Evolutionary conservation across 2,797 vertebrate species (phyloP).

Genomic region (Rhabdomys pumilio): DNA sequence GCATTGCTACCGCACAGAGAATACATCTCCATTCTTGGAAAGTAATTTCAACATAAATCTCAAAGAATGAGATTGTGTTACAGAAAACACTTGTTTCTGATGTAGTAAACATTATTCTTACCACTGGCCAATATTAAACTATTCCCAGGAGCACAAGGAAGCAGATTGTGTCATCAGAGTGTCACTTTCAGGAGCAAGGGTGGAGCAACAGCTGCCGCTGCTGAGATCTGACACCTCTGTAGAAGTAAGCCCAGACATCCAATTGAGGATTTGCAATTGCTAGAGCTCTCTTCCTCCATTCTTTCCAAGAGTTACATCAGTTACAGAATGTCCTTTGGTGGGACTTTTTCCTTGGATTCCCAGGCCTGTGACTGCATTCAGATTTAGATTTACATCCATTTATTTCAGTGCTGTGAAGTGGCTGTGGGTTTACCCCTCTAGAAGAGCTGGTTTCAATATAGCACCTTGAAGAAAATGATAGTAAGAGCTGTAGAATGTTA

Average conservation of each 20-base stretch:
- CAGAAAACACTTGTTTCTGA: constrained; percentile 3
- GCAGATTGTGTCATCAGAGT: background rate
- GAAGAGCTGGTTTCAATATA: background rate
- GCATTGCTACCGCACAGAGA: background rate
- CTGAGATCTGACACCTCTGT: background rate
- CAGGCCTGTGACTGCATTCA: background rate
- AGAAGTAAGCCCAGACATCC: background rate
- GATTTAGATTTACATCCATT: background rate
- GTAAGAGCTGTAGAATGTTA: background rate
- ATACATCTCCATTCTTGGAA: background rate
- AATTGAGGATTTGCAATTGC: background rate
- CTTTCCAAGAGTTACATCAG: background rate
- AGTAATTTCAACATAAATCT: background rate
- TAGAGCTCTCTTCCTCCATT: background rate
- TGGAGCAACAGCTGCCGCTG: background rate
- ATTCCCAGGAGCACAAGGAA: background rate
- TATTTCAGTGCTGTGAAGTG: background rate
- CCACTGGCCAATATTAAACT: background rate
- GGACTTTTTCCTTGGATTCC: background rate
- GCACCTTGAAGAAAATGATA: background rate
- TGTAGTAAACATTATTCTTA: background rate
- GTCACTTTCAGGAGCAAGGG: background rate
- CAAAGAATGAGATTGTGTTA: background rate
- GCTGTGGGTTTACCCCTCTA: background rate
- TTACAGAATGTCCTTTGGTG: background rate